Conservation (phyloP, 1,140 invertebrate genomes). For the Heliconius himera region DNA sequence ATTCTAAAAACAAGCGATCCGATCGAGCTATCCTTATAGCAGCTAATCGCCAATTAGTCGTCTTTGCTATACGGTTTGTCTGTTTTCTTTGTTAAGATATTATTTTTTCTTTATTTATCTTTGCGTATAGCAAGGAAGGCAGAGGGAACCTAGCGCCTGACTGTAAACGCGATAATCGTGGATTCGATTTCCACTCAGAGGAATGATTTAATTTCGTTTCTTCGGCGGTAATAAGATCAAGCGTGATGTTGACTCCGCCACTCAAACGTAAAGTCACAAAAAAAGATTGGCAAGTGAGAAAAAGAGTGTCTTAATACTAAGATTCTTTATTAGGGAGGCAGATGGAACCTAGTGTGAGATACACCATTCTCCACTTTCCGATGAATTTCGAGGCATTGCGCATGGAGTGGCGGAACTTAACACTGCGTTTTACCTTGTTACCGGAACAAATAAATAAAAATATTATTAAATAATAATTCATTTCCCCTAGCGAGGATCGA, state of each 20-base stretch:
- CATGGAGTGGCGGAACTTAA: too few species aligned
- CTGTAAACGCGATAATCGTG: not conserved
- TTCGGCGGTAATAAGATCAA: not conserved
- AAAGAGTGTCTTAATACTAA: not conserved
- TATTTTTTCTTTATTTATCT: not conserved
- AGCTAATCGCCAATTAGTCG: slow-evolving; percentile 3
- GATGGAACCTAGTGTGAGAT: too few species aligned
- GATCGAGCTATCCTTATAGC: not conserved
- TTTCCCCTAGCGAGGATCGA: too few species aligned
- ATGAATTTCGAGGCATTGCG: too few species aligned
- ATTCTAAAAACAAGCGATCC: not conserved
- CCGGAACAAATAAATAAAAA: too few species aligned
- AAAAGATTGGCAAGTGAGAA: not conserved
- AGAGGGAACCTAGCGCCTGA: not conserved
- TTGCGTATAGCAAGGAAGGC: not conserved
- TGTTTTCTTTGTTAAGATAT: not conserved
- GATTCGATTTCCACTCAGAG: not conserved
- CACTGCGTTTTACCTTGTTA: too few species aligned
- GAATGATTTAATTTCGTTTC: not conserved
- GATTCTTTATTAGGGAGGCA: too few species aligned
- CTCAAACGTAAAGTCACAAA: not conserved
- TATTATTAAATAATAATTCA: too few species aligned
- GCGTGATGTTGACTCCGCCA: not conserved
- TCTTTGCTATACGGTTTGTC: not conserved
- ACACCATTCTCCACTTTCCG: too few species aligned